These are phyloP conservation scores for Deilephila porcellus DNA, from an alignment of 2,888 invertebrate species.

Conservation along the genomic window DNA sequence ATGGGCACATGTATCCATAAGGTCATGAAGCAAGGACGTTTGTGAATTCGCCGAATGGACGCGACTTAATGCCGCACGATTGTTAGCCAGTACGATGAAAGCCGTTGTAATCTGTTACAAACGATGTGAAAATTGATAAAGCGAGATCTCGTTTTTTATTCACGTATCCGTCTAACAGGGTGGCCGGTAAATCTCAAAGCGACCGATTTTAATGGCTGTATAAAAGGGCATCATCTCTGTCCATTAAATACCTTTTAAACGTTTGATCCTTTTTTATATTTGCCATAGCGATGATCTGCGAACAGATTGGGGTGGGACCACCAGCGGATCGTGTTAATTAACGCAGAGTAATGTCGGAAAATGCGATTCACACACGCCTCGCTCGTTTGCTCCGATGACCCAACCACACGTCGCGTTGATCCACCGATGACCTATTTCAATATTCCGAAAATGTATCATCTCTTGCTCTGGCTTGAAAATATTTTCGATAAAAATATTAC, in stretches of 20 bases:
- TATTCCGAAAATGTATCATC: neutral
- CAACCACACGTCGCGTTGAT: neutral
- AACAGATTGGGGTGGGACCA: constrained; percentile 63
- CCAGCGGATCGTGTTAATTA: constrained; percentile 70
- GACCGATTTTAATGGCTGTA: constrained; percentile 79
- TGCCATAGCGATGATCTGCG: constrained; percentile 75
- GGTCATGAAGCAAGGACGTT: neutral
- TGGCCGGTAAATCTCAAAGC: constrained; percentile 78
- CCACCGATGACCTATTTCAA: constrained; percentile 13
- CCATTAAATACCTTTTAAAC: constrained; percentile 84
- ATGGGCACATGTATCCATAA: neutral
- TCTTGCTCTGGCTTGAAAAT: neutral
- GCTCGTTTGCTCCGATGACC: constrained; percentile 12
- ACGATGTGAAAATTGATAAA: constrained; percentile 72
- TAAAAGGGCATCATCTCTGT: constrained; percentile 81
- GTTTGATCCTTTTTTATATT: constrained; percentile 84
- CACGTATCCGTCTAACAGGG: constrained; percentile 66
- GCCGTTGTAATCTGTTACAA: constrained; percentile 64
- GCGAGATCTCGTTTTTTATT: constrained; percentile 67
- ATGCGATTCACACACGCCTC: constrained; percentile 3
- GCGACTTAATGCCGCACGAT: constrained; percentile 6
- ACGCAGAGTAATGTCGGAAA: constrained; percentile 53
- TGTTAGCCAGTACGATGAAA: constrained; percentile 34
- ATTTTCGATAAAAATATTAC: neutral
- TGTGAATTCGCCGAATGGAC: neutral